phyloP scores from a whole-genome alignment of 2,113 vertebrate genomes.

The Trematocara unimaculatum region DNA sequence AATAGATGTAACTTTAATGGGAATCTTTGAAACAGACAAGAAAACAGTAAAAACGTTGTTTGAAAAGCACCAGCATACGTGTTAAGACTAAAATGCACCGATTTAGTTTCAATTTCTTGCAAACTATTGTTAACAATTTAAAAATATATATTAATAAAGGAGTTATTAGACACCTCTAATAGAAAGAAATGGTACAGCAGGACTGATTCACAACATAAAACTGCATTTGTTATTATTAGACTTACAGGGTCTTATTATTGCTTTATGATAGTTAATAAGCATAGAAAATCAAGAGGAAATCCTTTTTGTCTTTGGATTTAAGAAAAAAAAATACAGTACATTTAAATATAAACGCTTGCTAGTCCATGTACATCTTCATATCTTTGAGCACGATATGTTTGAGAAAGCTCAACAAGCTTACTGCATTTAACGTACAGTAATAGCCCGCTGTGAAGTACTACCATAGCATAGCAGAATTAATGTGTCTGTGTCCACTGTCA shows the following conservation, averaged over 20 bases:
- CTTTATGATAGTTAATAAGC: background rate
- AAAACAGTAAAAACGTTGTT: background rate
- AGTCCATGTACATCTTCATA: background rate
- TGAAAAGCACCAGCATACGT: background rate
- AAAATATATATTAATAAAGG: background rate
- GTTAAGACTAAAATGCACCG: background rate
- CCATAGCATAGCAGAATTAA: background rate
- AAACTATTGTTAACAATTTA: background rate
- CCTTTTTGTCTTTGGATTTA: background rate
- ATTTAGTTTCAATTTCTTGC: background rate
- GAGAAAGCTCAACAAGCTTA: background rate
- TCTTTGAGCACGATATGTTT: background rate
- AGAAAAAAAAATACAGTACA: background rate
- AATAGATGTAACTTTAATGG: background rate
- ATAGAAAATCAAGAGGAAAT: background rate
- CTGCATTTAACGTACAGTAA: background rate
- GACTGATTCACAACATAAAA: background rate
- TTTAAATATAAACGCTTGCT: background rate
- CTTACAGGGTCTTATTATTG: background rate
- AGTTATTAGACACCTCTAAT: background rate
- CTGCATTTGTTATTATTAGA: background rate
- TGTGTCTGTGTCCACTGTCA: background rate
- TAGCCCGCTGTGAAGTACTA: fast-evolving
- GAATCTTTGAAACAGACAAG: background rate
- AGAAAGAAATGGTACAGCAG: background rate